These are phyloP conservation scores for Eutrigla gurnardus DNA, from an alignment of 2,797 vertebrate species.

Conservation along the genomic window DNA sequence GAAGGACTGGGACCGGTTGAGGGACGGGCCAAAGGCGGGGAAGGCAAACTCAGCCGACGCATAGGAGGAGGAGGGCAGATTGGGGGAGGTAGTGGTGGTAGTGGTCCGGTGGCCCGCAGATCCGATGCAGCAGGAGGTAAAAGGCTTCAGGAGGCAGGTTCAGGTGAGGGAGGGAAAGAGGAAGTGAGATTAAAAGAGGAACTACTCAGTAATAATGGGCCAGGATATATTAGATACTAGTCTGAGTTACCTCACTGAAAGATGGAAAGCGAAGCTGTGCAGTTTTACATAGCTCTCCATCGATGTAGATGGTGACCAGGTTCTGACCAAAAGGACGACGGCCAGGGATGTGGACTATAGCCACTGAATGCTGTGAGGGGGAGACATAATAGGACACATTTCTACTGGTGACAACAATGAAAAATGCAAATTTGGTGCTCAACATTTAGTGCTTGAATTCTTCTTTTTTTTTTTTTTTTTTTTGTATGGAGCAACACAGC, in stretches of 20 bases:
- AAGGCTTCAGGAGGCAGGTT: conserved; percentile 84
- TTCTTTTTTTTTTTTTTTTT: too few relatives aligned
- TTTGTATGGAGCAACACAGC: not conserved
- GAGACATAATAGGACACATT: conserved; percentile 1
- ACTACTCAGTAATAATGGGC: conserved; percentile 7
- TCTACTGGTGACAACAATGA: not conserved
- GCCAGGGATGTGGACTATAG: conserved; percentile 89
- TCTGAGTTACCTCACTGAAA: conserved; percentile 88
- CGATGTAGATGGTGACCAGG: conserved; percentile 90
- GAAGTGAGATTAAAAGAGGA: conserved; percentile 31
- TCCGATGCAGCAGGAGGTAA: conserved; percentile 97
- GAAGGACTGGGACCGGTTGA: conserved; percentile 94
- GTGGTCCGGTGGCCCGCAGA: conserved; percentile 94
- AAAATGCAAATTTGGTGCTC: not conserved
- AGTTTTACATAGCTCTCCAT: conserved; percentile 86
- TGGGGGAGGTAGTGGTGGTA: conserved; percentile 87
- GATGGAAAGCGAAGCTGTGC: conserved; percentile 93
- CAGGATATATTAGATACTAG: not conserved
- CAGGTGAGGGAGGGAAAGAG: not conserved
- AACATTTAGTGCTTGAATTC: not conserved
- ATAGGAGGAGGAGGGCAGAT: conserved; percentile 63
- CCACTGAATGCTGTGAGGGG: conserved; percentile 89
- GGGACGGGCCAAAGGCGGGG: conserved; percentile 69
- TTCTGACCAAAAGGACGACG: conserved; percentile 96
- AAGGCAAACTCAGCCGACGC: conserved; percentile 81